Evolutionary conservation across 2,113 vertebrate genomes (phyloP).

Genomic region (Coptodon bakossiorum): DNA sequence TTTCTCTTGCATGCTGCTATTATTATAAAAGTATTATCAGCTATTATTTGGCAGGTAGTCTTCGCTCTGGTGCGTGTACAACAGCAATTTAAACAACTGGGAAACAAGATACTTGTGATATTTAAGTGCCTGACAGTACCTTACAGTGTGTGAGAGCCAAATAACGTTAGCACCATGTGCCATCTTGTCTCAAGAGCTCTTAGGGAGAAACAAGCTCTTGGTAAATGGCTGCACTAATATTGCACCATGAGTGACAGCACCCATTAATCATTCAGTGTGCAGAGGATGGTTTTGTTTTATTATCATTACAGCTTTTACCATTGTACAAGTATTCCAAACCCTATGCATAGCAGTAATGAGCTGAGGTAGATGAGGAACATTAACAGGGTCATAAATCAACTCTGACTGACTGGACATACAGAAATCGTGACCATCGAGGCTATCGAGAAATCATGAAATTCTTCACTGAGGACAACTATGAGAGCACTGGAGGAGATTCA

Average conservation of each 20-base stretch:
- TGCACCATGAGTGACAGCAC: conserved; percentile 43
- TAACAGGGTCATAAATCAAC: conserved; percentile 32
- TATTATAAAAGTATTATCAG: background rate
- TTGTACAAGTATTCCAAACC: conserved; percentile 29
- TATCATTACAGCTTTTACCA: conserved; percentile 39
- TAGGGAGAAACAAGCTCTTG: background rate
- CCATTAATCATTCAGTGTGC: conserved; percentile 59
- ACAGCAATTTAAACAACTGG: background rate
- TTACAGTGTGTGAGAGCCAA: background rate
- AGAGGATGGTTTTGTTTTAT: conserved; percentile 48
- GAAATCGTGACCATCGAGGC: background rate
- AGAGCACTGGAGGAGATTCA: background rate
- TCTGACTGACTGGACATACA: background rate
- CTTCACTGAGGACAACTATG: background rate
- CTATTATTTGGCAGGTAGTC: background rate
- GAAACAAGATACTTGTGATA: background rate
- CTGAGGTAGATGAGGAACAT: conserved; percentile 3
- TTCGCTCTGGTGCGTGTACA: background rate
- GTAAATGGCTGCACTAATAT: conserved; percentile 55
- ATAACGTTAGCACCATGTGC: background rate
- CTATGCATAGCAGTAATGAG: conserved; percentile 28
- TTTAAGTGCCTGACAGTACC: background rate
- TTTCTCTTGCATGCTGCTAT: background rate
- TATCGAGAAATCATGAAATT: background rate
- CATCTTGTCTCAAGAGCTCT: conserved; percentile 17